phyloP scores from a whole-genome alignment of 2,797 vertebrate species.

The Cryptoblepharus egeriae region DNA sequence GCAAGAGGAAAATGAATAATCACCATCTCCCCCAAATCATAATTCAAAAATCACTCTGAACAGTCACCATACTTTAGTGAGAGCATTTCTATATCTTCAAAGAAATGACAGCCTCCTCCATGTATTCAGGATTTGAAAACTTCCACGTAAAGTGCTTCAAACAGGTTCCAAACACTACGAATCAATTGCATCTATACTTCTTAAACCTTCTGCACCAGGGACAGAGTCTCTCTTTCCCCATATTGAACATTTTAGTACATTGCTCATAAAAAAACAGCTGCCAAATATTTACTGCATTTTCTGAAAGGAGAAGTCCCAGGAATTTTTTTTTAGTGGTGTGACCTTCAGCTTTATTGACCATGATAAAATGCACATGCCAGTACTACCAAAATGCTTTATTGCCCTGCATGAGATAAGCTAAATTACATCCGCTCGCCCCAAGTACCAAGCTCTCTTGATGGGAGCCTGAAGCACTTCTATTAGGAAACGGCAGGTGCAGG shows the following conservation, averaged over 20 bases:
- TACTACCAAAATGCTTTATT: conserved; percentile 10
- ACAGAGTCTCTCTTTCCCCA: neutral
- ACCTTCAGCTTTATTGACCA: conserved; percentile 25
- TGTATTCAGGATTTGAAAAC: neutral
- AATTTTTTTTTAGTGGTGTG: neutral
- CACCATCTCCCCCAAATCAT: neutral
- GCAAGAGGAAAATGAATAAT: too few relatives aligned
- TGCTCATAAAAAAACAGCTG: conserved; percentile 17
- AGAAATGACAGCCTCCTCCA: neutral
- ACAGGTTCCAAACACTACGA: neutral
- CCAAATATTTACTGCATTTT: neutral
- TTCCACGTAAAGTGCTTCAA: neutral
- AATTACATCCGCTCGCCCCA: conserved; percentile 22
- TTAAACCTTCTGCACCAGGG: neutral
- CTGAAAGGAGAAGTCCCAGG: neutral
- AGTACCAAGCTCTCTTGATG: conserved; percentile 1
- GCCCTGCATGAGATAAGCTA: conserved; percentile 6
- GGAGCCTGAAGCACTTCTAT: conserved; percentile 32
- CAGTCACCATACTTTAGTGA: too few relatives aligned
- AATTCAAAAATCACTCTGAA: neutral
- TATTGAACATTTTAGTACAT: neutral
- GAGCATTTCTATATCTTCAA: neutral
- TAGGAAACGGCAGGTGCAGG: conserved; percentile 23
- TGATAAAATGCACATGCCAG: neutral
- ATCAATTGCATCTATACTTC: neutral